Conservation (phyloP, 2,797 vertebrate genomes). For the Podarcis siculus region DNA sequence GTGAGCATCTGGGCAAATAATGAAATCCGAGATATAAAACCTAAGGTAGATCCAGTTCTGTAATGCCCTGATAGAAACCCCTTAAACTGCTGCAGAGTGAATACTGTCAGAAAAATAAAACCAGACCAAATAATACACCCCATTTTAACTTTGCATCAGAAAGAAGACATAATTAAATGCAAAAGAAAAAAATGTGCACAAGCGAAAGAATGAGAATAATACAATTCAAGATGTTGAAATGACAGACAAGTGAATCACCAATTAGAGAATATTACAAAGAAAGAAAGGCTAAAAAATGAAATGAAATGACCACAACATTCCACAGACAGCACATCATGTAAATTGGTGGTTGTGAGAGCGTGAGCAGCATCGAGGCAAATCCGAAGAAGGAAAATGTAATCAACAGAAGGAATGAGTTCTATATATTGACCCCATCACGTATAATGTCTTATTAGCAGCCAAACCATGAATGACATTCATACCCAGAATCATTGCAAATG, state of each 20-base stretch:
- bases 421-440: background rate
- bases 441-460: background rate
- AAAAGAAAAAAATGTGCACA: background rate
- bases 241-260: background rate
- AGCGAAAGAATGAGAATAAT: background rate
- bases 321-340: constrained; percentile 30
- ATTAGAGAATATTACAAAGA: background rate
- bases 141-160: background rate
- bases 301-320: constrained; percentile 34
- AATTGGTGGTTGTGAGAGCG: constrained; percentile 10
- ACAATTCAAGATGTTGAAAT: background rate
- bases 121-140: background rate
- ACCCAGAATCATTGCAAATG: background rate
- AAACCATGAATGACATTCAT: background rate
- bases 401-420: background rate
- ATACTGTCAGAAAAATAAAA: constrained; percentile 24
- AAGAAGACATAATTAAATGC: background rate
- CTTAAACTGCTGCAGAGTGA: background rate
- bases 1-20: background rate
- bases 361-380: constrained; percentile 14
- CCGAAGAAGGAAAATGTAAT: background rate
- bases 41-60: background rate
- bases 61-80: background rate
- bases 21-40: background rate
- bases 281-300: constrained; percentile 15